These are phyloP conservation scores for Leptopilina syphax DNA, from an alignment of 2,888 invertebrate species.

Conservation along the genomic window DNA sequence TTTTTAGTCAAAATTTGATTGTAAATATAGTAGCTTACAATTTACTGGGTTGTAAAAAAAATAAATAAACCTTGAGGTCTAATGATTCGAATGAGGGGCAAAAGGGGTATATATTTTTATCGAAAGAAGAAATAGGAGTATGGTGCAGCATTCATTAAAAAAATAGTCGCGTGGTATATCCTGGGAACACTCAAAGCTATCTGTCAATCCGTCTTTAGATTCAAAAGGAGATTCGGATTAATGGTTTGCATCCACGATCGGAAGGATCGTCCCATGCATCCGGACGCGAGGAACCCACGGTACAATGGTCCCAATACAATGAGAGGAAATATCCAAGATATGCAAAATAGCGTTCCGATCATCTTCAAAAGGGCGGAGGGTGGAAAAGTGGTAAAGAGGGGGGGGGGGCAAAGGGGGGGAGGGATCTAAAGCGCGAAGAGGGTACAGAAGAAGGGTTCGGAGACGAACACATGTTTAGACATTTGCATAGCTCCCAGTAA, in stretches of 20 bases:
- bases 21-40: too few species aligned
- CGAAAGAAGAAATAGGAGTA: too few species aligned
- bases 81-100: too few species aligned
- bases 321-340: conserved; percentile 77
- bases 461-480: conserved; percentile 74
- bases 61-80: too few species aligned
- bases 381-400: conserved; percentile 54
- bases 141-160: conserved; percentile 27
- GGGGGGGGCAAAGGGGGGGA: conserved; percentile 55
- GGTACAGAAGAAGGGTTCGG: conserved; percentile 71
- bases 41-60: too few species aligned
- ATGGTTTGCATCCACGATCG: conserved; percentile 74
- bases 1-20: too few species aligned
- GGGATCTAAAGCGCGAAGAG: conserved; percentile 54
- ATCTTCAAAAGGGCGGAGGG: conserved; percentile 70
- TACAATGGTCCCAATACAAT: conserved; percentile 74
- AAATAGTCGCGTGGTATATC: conserved; percentile 58
- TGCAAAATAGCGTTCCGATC: conserved; percentile 75
- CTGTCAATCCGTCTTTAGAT: conserved; percentile 74
- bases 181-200: conserved; percentile 75
- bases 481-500: conserved; percentile 72
- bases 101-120: too few species aligned
- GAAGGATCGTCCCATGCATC: conserved; percentile 65
- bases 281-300: conserved; percentile 64
- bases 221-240: conserved; percentile 76